These are phyloP conservation scores for Uria lomvia DNA, from an alignment of 2,113 vertebrate genomes.

Conservation along the genomic window DNA sequence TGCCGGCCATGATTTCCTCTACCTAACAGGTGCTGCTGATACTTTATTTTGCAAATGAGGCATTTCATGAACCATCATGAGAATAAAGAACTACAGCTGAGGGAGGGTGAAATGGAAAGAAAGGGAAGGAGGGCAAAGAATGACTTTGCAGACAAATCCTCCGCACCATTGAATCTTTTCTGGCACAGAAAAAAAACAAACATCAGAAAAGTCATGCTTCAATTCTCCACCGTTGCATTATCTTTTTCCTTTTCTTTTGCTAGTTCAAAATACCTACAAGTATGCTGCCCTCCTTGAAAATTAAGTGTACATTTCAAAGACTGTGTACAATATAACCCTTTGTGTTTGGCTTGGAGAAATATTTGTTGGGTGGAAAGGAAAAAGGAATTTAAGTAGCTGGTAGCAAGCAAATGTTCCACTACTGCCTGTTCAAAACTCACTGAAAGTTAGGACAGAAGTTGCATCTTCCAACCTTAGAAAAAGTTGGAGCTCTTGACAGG, in stretches of 20 bases:
- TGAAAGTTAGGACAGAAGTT: neutral
- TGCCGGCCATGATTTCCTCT: neutral
- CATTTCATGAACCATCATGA: neutral
- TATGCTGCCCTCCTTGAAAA: slow-evolving; percentile 33
- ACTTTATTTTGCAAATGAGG: slow-evolving; percentile 23
- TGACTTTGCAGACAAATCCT: slow-evolving; percentile 17
- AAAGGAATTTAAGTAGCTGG: neutral
- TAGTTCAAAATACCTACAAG: slow-evolving; percentile 10
- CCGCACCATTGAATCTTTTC: neutral
- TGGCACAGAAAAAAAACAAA: slow-evolving; percentile 24
- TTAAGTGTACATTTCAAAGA: slow-evolving; percentile 12
- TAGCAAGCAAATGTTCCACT: neutral
- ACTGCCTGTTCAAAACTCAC: neutral
- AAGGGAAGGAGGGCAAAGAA: neutral
- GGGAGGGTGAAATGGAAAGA: neutral
- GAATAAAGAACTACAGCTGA: neutral
- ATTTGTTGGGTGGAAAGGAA: slow-evolving; percentile 1
- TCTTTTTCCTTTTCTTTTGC: slow-evolving; percentile 22
- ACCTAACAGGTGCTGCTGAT: neutral
- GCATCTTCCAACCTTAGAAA: neutral
- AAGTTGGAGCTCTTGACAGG: neutral
- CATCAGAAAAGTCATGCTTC: slow-evolving; percentile 43
- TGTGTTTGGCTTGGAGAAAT: slow-evolving; percentile 10
- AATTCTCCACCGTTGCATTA: slow-evolving; percentile 2
- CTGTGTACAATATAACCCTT: neutral